phyloP scores from a whole-genome alignment of 1,140 invertebrate species.

The Musca vetustissima region DNA sequence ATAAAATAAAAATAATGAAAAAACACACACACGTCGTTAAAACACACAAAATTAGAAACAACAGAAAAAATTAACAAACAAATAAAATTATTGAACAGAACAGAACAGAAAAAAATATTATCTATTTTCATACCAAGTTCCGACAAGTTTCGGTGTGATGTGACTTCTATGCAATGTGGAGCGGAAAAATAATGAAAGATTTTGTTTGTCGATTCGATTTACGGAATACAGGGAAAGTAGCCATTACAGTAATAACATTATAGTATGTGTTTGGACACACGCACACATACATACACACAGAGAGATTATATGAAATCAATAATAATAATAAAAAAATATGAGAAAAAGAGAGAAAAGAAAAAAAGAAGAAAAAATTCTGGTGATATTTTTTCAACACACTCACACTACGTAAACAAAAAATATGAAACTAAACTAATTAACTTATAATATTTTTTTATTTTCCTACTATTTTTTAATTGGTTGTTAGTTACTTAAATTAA shows the following conservation, averaged over 20 bases:
- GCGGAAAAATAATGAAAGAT: neutral
- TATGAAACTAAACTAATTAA: neutral
- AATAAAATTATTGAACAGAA: neutral
- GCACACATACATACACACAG: no score
- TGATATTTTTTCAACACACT: neutral
- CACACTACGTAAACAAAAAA: no score
- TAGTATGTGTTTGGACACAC: no score
- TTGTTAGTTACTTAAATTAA: conserved; percentile 19
- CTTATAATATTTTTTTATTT: neutral
- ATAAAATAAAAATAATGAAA: neutral
- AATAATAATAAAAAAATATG: no score
- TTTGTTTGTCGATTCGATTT: neutral
- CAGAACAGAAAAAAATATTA: conserved; percentile 10
- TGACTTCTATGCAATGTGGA: conserved; percentile 6
- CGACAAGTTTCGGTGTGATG: conserved; percentile 54
- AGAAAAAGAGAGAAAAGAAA: conserved; percentile 7
- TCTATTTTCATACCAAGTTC: conserved; percentile 53
- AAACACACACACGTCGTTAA: neutral
- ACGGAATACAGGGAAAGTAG: neutral
- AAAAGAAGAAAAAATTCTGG: neutral
- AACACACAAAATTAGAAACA: neutral
- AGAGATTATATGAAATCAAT: no score
- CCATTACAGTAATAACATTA: no score
- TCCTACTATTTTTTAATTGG: neutral
- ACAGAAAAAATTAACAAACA: neutral